Percentiles rank a stretch among this genome's conserved stretches.
phyloP scores from a whole-genome alignment of 2,888 invertebrate genomes.

The Spialia ferax region DNA sequence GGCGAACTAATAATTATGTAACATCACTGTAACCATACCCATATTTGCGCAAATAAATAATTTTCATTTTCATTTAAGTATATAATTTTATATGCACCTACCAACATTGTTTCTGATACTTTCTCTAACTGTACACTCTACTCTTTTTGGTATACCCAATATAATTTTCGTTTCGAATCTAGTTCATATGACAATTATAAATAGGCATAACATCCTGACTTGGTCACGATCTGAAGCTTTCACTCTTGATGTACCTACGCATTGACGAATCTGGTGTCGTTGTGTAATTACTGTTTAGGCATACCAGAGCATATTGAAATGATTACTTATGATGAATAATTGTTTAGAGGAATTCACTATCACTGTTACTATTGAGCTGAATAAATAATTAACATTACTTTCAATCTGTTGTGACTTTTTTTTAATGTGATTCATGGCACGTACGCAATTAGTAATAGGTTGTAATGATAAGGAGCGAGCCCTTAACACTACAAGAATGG shows the following conservation, averaged over 20 bases:
- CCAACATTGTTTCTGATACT: too few relatives aligned
- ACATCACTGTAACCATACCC: too few relatives aligned
- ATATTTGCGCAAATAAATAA: too few relatives aligned
- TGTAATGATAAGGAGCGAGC: too few relatives aligned
- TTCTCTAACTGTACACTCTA: too few relatives aligned
- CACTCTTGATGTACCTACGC: conserved; percentile 66
- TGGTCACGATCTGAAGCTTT: conserved; percentile 57
- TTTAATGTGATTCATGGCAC: neutral
- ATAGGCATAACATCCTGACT: conserved; percentile 5
- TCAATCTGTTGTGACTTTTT: neutral
- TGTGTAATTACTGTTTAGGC: conserved; percentile 50
- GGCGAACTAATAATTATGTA: too few relatives aligned
- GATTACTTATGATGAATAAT: conserved; percentile 34
- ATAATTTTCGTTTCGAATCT: neutral
- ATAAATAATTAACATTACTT: neutral
- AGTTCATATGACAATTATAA: neutral
- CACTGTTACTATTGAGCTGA: conserved; percentile 16
- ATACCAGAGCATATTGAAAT: conserved; percentile 58
- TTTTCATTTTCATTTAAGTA: too few relatives aligned
- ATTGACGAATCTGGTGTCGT: conserved; percentile 44
- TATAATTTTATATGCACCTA: too few relatives aligned
- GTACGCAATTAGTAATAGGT: too few relatives aligned
- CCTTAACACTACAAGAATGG: too few relatives aligned
- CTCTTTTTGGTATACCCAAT: too few relatives aligned
- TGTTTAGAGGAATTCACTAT: conserved; percentile 28